Evolutionary conservation across 2,113 vertebrate genomes (phyloP), one percentile per base, ranked within the genome.

Genomic region (Mola mola): DNA sequence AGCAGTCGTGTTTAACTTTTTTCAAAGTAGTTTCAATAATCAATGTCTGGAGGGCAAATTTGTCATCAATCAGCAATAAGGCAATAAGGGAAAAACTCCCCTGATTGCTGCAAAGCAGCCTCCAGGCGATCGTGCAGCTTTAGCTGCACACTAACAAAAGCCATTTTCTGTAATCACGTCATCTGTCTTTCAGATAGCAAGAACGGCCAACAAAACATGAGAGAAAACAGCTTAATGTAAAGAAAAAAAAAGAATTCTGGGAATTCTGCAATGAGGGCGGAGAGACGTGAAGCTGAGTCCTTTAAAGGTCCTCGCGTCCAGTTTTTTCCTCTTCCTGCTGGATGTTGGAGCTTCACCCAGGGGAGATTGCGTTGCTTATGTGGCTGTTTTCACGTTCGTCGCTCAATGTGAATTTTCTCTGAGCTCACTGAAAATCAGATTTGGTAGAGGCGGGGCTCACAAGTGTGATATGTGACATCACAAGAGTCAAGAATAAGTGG

Each of bases 81-180:
- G 46, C 20, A 7, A 49, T 7, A 6, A 46, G 67, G 52, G 47
- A 58, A 66, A 69, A 56, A 19, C 33, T 9, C 5, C 24, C 13
- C 26, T n/a, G 46, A 58, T 55, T 58, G 42, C 48, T 25, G 31
- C 31, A 37, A 43, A 72, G 42, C 20, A n/a, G 57, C 63, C 46
- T 40, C 37, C 20, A 15, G 37, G 29, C 56, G 33, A 31, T 61
- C 55, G 11, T 19, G 28, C 4, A 38, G 66, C 62, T 56, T 50
- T 6, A 50, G 53, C 50, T n/a, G 20, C 29, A 20, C 20, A 37
- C 52, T 43, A 49, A 64, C 34, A 34, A 21, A 67, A 46, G 40
- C 49, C 51, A 48, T 76, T 81, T 48, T 36, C 57, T 53, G 25
- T 62, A 62, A 86, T 79, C 59, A 72, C 62, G 37, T 79, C 57